Conservation (phyloP, 2,888 invertebrate species). For the Gryllus longicercus region DNA sequence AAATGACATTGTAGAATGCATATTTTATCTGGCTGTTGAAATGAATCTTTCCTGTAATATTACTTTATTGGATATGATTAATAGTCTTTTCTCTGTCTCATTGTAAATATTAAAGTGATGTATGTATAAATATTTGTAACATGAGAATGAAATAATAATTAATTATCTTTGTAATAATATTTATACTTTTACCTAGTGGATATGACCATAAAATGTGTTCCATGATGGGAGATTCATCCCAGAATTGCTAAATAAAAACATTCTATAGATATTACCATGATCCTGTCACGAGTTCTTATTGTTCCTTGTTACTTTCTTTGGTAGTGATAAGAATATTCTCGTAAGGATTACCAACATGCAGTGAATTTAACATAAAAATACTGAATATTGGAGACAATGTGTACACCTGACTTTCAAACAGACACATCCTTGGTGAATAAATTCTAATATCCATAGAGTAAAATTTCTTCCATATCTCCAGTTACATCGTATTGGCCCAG, state of each 20-base stretch:
- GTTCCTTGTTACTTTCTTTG: background rate
- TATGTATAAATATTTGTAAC: constrained; percentile 39
- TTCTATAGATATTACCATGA: constrained; percentile 26
- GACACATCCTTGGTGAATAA: background rate
- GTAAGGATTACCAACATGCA: background rate
- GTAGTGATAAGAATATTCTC: background rate
- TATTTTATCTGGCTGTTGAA: constrained; percentile 36
- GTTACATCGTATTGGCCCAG: too few relatives aligned
- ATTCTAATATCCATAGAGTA: background rate
- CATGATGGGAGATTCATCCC: constrained; percentile 30
- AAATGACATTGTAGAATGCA: constrained; percentile 31
- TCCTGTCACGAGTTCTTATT: background rate
- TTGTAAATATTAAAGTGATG: constrained; percentile 33
- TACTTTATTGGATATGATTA: constrained; percentile 31
- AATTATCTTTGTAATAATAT: constrained; percentile 39
- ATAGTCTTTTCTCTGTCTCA: constrained; percentile 31
- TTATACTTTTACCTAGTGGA: constrained; percentile 38
- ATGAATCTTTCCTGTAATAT: constrained; percentile 31
- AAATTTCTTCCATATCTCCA: too few relatives aligned
- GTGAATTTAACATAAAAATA: background rate
- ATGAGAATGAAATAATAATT: constrained; percentile 35
- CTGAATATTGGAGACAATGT: background rate
- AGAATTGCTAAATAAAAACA: constrained; percentile 35
- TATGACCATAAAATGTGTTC: constrained; percentile 37
- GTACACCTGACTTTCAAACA: background rate